phyloP scores from a whole-genome alignment of 2,113 vertebrate species.

The Pelvicachromis taeniatus region DNA sequence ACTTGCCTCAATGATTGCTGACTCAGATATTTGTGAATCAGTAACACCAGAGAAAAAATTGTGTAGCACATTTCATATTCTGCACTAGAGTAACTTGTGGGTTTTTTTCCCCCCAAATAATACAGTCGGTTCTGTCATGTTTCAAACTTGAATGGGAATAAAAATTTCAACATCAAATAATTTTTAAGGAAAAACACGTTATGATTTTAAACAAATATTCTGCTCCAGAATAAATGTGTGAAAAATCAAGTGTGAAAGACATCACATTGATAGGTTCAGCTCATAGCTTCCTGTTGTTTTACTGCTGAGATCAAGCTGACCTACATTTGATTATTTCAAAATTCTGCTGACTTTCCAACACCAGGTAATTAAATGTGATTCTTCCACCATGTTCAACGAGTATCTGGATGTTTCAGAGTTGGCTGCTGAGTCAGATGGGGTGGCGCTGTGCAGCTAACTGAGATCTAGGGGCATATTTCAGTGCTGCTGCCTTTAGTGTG shows the following conservation, averaged over 20 bases:
- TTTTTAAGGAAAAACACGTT: constrained; percentile 6
- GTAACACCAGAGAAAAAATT: constrained; percentile 51
- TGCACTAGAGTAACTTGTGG: constrained; percentile 17
- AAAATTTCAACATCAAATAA: neutral
- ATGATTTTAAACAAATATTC: constrained; percentile 32
- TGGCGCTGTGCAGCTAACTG: constrained; percentile 47
- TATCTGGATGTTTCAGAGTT: constrained; percentile 21
- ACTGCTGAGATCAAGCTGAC: constrained; percentile 27
- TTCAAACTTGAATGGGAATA: constrained; percentile 8
- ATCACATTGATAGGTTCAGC: constrained; percentile 3
- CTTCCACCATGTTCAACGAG: constrained; percentile 27
- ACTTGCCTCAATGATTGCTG: constrained; percentile 56
- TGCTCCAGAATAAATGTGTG: constrained; percentile 14
- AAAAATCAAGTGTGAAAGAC: constrained; percentile 24
- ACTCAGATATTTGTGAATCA: constrained; percentile 44
- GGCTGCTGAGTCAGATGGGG: constrained; percentile 66
- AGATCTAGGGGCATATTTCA: constrained; percentile 56
- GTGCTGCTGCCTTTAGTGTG: constrained; percentile 58
- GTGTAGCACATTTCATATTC: constrained; percentile 48
- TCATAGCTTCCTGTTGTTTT: neutral
- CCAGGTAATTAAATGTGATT: constrained; percentile 49
- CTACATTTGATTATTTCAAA: constrained; percentile 48
- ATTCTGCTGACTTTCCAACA: constrained; percentile 45
- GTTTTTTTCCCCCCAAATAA: neutral
- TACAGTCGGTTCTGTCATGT: constrained; percentile 35